Base-by-base conservation (phyloP, 2,888 invertebrate genomes). In the Bhutanitis thaidina region DNA sequence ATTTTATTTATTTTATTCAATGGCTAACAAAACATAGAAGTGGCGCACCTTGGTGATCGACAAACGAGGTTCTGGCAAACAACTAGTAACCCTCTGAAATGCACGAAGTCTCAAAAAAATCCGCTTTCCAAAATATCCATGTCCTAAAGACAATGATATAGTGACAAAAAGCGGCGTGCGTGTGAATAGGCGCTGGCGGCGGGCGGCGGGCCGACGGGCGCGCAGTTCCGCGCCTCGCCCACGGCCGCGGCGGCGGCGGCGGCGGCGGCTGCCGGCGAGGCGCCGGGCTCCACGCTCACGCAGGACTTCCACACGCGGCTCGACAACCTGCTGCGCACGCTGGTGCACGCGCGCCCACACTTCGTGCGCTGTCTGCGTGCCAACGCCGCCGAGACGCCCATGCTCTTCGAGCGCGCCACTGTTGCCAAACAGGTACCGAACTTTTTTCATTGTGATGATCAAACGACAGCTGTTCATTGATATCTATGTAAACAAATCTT, bases 271-370 rank as follows among this genome's bases (percentile, higher is more conserved):
- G 96, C 96, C 34, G 95, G 95, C 77, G 96, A 95, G 77, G 96
- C 95, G 73, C 95, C 96, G 5, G 93, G 96, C 51, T 95, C 96
- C 39, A 97, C 97, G 29, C 90, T 98, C 54, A 97, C 97, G 49
- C 97, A 97, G 90, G 98, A 98, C 89, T 98, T 98, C 81, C 97
- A 98, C 86, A 96, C 96, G 55, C 92, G 97, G 35, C 91, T 98
- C 58, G 97, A 98, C 86, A 97, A 97, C 88, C 91, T 98, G 65
- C 88, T 98, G 69, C 92, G 97, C 64, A 97, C 97, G 45, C 88
- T 98, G 49, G 97, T 97, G 48, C 97, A 97, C 86, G 97, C 98
- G 46, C 92, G 97, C 46, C 97, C 98, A 10, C 98, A 98, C 86
- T 98, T 98, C 88, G 95, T 98, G 62, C 93, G 97, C 53, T 98